phyloP scores from a whole-genome alignment of 1,140 invertebrate genomes.

The Oryctes rhinoceros region DNA sequence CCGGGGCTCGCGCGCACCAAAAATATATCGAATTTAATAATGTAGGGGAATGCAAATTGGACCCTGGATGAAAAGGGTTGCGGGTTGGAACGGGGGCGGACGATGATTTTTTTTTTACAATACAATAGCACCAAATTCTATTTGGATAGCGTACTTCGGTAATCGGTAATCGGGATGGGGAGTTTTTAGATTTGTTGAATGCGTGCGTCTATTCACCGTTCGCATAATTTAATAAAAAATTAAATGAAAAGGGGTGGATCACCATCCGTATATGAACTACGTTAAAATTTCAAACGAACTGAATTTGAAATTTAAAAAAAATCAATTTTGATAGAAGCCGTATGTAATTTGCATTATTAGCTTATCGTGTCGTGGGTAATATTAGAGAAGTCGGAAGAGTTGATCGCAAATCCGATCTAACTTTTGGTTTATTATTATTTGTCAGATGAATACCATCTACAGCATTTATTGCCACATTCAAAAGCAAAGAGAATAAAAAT shows the following conservation, averaged over 20 bases:
- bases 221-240: not conserved
- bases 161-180: slow-evolving; percentile 4
- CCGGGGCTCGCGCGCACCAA: not conserved
- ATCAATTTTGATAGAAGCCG: no score
- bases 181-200: not conserved
- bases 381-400: no score
- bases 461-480: no score
- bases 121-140: not conserved
- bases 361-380: no score
- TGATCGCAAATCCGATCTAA: no score
- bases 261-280: no score
- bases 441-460: no score
- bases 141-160: not conserved
- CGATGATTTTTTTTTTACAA: not conserved
- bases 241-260: no score
- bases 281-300: not conserved
- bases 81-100: not conserved
- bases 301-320: no score
- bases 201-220: not conserved
- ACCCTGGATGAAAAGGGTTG: not conserved
- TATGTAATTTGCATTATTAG: no score
- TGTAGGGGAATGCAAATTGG: slow-evolving; percentile 30
- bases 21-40: slow-evolving; percentile 36
- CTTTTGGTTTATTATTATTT: no score
- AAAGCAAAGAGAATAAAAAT: no score